Evolutionary conservation across 1,140 invertebrate species (phyloP).

Genomic region (Lucilia sericata): DNA sequence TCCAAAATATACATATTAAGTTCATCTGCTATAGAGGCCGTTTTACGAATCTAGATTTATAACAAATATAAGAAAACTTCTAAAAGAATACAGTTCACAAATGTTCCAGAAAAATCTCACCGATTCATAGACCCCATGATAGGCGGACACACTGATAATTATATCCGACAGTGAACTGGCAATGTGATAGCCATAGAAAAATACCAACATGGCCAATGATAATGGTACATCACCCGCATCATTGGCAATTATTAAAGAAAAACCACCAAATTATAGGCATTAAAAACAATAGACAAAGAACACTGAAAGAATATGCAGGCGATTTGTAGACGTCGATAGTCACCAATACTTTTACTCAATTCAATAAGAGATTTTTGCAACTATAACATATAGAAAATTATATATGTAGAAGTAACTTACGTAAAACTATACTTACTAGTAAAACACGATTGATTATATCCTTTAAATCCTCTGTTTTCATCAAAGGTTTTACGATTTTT

Average conservation of each 20-base stretch:
- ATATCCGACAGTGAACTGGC: not conserved
- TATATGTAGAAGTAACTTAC: not conserved
- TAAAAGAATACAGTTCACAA: not conserved
- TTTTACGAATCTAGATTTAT: slow-evolving; percentile 39
- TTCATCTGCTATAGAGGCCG: slow-evolving; percentile 42
- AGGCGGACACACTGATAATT: slow-evolving; percentile 38
- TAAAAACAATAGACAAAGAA: slow-evolving; percentile 47
- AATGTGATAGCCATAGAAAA: slow-evolving; percentile 52
- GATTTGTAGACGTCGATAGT: slow-evolving; percentile 48
- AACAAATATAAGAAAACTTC: not conserved
- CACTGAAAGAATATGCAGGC: slow-evolving; percentile 48
- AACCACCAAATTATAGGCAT: slow-evolving; percentile 51
- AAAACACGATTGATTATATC: not conserved
- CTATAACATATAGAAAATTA: slow-evolving; percentile 28
- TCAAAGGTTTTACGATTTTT: not conserved
- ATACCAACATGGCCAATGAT: slow-evolving; percentile 38
- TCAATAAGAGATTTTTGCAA: slow-evolving; percentile 51
- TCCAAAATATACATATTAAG: slow-evolving; percentile 49
- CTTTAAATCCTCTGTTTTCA: not conserved
- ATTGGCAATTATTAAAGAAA: slow-evolving; percentile 48
- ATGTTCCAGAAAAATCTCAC: slow-evolving; percentile 36
- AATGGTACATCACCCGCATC: slow-evolving; percentile 19
- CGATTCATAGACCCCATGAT: slow-evolving; percentile 47
- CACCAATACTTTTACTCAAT: slow-evolving; percentile 41
- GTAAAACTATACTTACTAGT: not conserved